A percentile compares a stretch with the other conserved stretches of the same genome.
These are phyloP conservation scores for Himalopsyche anomala DNA, from an alignment of 2,888 invertebrate genomes.

Conservation along the genomic window DNA sequence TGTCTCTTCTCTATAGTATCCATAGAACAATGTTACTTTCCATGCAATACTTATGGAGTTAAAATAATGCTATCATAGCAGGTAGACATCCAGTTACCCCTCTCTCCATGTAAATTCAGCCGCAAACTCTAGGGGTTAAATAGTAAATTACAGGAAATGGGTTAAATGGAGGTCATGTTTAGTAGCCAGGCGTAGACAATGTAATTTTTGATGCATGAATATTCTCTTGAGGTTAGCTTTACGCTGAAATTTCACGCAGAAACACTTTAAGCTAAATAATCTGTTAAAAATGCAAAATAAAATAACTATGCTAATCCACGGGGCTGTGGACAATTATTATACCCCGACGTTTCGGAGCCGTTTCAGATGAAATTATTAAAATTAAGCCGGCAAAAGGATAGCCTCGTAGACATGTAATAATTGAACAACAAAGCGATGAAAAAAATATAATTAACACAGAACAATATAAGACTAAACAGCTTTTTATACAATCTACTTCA, in stretches of 20 bases:
- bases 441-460: no score
- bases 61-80: neutral
- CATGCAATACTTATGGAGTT: slow-evolving; percentile 21
- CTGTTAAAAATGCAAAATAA: neutral
- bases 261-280: neutral
- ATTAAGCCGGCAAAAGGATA: no score
- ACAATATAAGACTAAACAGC: no score
- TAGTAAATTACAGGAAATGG: slow-evolving; percentile 30
- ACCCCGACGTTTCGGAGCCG: no score
- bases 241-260: neutral
- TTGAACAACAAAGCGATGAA: no score
- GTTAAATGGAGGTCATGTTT: slow-evolving; percentile 34
- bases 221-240: neutral
- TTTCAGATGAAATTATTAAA: no score
- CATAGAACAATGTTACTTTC: neutral
- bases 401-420: no score
- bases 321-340: no score
- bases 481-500: no score
- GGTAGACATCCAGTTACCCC: slow-evolving; percentile 8
- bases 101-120: slow-evolving; percentile 21
- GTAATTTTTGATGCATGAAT: slow-evolving; percentile 34
- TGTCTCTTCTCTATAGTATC: neutral
- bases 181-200: slow-evolving; percentile 1
- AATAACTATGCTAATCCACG: neutral
- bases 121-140: slow-evolving; percentile 30